phyloP scores from a whole-genome alignment of 1,140 invertebrate genomes.

The Halesus radiatus region DNA sequence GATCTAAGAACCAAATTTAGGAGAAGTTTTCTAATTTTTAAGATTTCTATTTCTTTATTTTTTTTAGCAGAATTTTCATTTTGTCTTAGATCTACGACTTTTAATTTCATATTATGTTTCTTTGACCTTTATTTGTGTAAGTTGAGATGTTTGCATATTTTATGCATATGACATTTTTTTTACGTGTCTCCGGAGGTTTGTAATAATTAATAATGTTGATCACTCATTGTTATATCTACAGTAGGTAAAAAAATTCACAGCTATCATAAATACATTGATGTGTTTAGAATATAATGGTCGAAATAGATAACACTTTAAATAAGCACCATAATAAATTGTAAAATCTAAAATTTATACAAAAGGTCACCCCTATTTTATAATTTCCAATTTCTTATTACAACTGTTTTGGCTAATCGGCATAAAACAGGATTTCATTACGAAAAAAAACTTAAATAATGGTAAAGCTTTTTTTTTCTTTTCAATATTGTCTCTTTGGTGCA shows the following conservation, averaged over 20 bases:
- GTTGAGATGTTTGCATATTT: conserved; percentile 6
- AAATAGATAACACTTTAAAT: neutral
- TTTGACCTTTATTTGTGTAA: neutral
- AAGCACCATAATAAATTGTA: neutral
- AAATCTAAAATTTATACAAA: neutral
- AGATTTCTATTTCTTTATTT: neutral
- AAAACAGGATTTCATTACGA: too few species aligned
- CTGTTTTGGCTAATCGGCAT: too few species aligned
- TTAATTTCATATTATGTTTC: too few species aligned
- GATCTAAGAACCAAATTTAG: conserved; percentile 29
- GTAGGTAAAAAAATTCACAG: neutral
- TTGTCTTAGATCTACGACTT: neutral
- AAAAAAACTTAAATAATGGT: too few species aligned
- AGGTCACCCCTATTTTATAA: neutral
- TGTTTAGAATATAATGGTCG: neutral
- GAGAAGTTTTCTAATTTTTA: conserved; percentile 21
- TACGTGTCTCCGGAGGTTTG: neutral
- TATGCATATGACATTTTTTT: conserved; percentile 24
- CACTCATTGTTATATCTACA: conserved; percentile 3
- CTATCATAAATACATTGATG: neutral
- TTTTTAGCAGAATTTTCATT: conserved; percentile 3
- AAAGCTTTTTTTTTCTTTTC: too few species aligned
- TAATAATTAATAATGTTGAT: neutral
- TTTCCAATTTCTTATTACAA: neutral
- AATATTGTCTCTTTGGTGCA: too few species aligned